A percentile compares a stretch with the other conserved stretches of the same genome.
phyloP scores from a whole-genome alignment of 1,140 invertebrate species.

The Leptinotarsa texana region DNA sequence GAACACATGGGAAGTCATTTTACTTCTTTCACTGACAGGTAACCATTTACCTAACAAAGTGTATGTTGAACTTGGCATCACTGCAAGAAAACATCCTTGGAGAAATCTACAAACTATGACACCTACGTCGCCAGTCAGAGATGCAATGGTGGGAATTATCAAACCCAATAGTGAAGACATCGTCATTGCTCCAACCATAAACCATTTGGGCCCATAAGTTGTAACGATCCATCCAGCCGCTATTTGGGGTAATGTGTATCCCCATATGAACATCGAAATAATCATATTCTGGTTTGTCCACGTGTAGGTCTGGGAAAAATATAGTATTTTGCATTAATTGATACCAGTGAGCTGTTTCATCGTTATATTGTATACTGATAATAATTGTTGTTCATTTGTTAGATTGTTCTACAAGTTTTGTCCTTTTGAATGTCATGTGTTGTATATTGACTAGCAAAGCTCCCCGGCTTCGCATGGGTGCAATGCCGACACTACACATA shows the following conservation, averaged over 20 bases:
- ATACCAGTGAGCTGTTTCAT: too few relatives aligned
- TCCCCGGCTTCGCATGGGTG: too few relatives aligned
- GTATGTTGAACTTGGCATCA: conserved; percentile 77
- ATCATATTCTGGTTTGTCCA: conserved; percentile 61
- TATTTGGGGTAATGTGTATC: conserved; percentile 61
- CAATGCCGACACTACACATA: too few relatives aligned
- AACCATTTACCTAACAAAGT: conserved; percentile 80
- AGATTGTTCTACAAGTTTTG: too few relatives aligned
- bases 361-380: too few relatives aligned
- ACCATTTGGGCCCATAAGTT: conserved; percentile 64
- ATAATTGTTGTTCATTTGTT: too few relatives aligned
- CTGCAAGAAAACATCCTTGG: conserved; percentile 78
- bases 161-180: conserved; percentile 57
- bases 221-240: conserved; percentile 70
- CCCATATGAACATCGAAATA: conserved; percentile 72
- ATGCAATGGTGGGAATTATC: conserved; percentile 56
- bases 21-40: conserved; percentile 63
- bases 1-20: conserved; percentile 62
- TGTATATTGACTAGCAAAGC: too few relatives aligned
- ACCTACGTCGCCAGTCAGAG: conserved; percentile 60
- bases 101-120: conserved; percentile 67
- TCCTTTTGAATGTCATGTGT: too few relatives aligned
- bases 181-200: conserved; percentile 64
- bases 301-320: conserved; percentile 18
- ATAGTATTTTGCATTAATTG: background rate